Conservation (phyloP, 2,888 invertebrate genomes). For the Brachypalpus laphriformis region DNA sequence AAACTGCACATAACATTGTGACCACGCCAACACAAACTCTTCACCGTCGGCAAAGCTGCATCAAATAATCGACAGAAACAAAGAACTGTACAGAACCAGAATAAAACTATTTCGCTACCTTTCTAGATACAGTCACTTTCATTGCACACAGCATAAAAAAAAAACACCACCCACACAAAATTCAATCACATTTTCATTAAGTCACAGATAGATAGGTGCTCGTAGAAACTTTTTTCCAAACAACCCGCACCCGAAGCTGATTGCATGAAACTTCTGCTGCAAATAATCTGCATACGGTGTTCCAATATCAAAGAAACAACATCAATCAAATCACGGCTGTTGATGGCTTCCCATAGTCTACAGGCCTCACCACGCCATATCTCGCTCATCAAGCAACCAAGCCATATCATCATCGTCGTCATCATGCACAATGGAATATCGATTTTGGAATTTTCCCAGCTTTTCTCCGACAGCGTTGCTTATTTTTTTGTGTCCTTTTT, state of each 20-base stretch:
- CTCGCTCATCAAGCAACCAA: slow-evolving; percentile 3
- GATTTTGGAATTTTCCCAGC: slow-evolving; percentile 62
- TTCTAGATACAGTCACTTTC: neutral
- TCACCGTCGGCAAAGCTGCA: slow-evolving; percentile 25
- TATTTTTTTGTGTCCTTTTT: neutral
- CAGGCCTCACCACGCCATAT: slow-evolving; percentile 47
- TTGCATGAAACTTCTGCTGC: slow-evolving; percentile 56
- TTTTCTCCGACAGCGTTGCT: slow-evolving; percentile 35
- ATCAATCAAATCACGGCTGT: slow-evolving; percentile 69
- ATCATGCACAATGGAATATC: slow-evolving; percentile 61
- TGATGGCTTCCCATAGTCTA: slow-evolving; percentile 46
- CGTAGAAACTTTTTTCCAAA: slow-evolving; percentile 1
- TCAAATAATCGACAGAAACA: slow-evolving; percentile 1
- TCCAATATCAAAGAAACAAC: slow-evolving; percentile 65
- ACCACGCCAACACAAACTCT: too few relatives aligned
- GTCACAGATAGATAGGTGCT: neutral
- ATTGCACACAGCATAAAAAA: neutral
- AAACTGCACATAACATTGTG: too few relatives aligned
- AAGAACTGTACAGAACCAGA: neutral
- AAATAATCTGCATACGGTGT: slow-evolving; percentile 72
- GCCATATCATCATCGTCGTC: slow-evolving; percentile 5
- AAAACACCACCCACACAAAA: slow-evolving; percentile 40
- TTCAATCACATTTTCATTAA: slow-evolving; percentile 68
- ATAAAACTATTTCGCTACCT: neutral
- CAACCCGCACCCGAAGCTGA: slow-evolving; percentile 19